A percentile compares a stretch with the other conserved stretches of the same genome.
Evolutionary conservation across 2,113 vertebrate species (phyloP).

Genomic region (Jacana jacana): DNA sequence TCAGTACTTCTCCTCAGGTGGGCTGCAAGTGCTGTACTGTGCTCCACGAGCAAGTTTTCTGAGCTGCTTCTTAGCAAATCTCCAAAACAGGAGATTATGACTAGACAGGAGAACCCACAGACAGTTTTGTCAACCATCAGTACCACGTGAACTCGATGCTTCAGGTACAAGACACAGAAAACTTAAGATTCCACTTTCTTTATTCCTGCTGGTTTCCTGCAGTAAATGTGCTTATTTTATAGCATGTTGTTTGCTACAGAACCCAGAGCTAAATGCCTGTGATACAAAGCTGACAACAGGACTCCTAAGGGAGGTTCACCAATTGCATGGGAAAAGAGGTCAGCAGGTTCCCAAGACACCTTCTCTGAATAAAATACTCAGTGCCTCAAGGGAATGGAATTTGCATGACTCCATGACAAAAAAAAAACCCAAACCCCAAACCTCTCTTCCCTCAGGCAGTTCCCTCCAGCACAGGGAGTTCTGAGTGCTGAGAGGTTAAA

Average conservation of each 20-base stretch:
- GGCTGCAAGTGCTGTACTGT: background rate
- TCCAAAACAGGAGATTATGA: no score
- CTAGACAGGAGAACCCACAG: no score
- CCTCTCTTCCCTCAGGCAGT: background rate
- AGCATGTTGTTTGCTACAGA: background rate
- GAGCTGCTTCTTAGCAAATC: background rate
- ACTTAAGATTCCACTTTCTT: background rate
- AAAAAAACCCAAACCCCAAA: background rate
- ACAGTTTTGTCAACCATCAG: background rate
- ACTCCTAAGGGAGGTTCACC: background rate
- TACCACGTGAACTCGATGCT: background rate
- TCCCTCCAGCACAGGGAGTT: background rate
- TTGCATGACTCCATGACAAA: background rate
- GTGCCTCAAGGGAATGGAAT: background rate
- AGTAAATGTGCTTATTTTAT: background rate
- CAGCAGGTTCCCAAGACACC: background rate
- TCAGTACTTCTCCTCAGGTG: fast-evolving
- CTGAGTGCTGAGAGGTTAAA: background rate
- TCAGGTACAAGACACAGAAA: background rate
- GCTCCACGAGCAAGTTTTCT: background rate
- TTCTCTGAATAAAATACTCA: background rate
- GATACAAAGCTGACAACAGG: background rate
- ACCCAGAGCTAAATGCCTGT: background rate
- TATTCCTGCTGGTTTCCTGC: background rate
- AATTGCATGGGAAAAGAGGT: background rate